Evolutionary conservation across 2,113 vertebrate genomes (phyloP).

Genomic region (Carassius auratus): DNA sequence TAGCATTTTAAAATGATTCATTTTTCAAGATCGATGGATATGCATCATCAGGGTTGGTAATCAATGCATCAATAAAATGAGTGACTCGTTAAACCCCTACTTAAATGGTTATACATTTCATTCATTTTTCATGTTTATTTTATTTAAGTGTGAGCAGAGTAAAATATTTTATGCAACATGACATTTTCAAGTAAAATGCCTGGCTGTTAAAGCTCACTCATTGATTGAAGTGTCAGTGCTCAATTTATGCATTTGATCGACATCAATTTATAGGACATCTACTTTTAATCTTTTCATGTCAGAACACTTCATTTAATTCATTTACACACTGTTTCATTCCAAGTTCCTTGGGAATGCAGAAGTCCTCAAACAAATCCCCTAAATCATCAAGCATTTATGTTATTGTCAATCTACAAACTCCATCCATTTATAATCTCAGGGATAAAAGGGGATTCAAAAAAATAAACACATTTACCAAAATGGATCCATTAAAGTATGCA

Average conservation of each 20-base stretch:
- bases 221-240: not conserved
- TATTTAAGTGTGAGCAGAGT: no score
- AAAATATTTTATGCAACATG: not conserved
- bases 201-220: not conserved
- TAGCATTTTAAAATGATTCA: no score
- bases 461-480: constrained; percentile 39
- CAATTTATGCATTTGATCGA: not conserved
- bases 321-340: not conserved
- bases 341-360: not conserved
- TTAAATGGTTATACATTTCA: not conserved
- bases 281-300: not conserved
- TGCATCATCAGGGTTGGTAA: no score
- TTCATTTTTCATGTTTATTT: no score
- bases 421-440: constrained; percentile 1
- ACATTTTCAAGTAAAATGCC: not conserved
- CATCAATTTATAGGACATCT: not conserved
- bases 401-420: constrained; percentile 36
- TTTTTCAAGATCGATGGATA: no score
- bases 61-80: no score
- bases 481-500: constrained; percentile 43
- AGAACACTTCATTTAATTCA: not conserved
- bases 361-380: not conserved
- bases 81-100: no score
- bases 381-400: constrained; percentile 44
- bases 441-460: constrained; percentile 1